Evolutionary conservation across 2,797 vertebrate genomes (phyloP), one percentile per base, ranked within the genome.

Genomic region (Arremon brunneinucha): DNA sequence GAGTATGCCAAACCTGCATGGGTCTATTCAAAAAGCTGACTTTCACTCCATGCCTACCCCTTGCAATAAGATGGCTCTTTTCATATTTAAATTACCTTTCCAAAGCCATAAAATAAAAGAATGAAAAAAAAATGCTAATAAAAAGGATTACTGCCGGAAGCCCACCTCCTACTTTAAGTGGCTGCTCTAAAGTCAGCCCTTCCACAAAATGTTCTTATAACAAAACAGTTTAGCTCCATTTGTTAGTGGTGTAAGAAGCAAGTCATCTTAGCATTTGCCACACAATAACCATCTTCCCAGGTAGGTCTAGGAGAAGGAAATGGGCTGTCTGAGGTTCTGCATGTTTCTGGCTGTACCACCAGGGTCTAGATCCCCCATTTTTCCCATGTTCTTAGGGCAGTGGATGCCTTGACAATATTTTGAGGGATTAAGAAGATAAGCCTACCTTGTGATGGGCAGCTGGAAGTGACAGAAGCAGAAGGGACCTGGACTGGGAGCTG

Each of bases 121-220:
- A 59, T 18, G 62, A 3, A 52, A 77, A 80, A 80, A 80, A 6
- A 55, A 34, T 1, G 46, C 41, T 68, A 79, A 87, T 53, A 70
- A 64, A 80, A 95, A 83, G 56, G 50, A 93, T 88, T 85, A 83
- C 34, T 83, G 72, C 34, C 72, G 90, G 85, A 90, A 94, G 71
- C 55, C 37, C 22, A 77, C 24, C 41, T 92, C 39, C 41, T 68
- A 22, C 27, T 93, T 87, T 72, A 91, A 77, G 49, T n/a, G 19
- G 12, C 34, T 87, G 49, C 46, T 93, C 90, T 80, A 87, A 91
- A 93, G 67, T 32, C 63, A 89, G 39, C 3, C 39, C 6, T 82
- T 76, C 43, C 43, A 90, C 62, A 57, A 81, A 86, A 70, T 26
- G 34, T 12, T 89, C 84, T 65, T 70, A 26, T 50, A 70, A 83